Percentiles rank a stretch among this genome's conserved stretches.
Evolutionary conservation across 2,888 invertebrate species (phyloP).

Genomic region (Drosophila seclusa): DNA sequence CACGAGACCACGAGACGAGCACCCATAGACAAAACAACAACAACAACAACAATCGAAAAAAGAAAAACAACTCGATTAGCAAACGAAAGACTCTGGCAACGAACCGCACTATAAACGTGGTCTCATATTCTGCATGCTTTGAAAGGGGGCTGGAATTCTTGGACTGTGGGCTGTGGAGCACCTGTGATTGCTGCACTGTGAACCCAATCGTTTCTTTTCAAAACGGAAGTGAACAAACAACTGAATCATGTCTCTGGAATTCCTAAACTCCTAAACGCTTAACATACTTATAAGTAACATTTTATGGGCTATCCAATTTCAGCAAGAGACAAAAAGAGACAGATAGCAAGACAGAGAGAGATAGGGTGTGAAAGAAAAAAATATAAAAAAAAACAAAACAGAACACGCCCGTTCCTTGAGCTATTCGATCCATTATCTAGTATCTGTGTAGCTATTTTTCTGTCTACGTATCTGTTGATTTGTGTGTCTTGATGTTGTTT

Average conservation of each 20-base stretch:
- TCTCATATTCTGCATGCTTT: slow-evolving; percentile 14
- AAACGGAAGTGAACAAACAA: slow-evolving; percentile 68
- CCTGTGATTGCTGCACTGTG: slow-evolving; percentile 47
- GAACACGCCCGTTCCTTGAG: slow-evolving; percentile 49
- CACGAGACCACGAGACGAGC: slow-evolving; percentile 59
- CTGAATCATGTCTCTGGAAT: slow-evolving; percentile 69
- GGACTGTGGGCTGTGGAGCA: not conserved
- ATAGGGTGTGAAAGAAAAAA: slow-evolving; percentile 17
- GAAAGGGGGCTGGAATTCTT: not conserved
- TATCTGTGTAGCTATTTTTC: slow-evolving; percentile 15
- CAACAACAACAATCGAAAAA: slow-evolving; percentile 17
- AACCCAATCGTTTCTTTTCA: slow-evolving; percentile 28
- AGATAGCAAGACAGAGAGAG: slow-evolving; percentile 11
- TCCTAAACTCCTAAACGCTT: slow-evolving; percentile 38
- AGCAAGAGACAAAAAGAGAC: slow-evolving; percentile 21
- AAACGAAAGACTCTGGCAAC: slow-evolving; percentile 78
- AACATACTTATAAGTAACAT: slow-evolving; percentile 56
- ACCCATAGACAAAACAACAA: slow-evolving; percentile 13
- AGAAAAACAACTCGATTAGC: slow-evolving; percentile 10
- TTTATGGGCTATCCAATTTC: slow-evolving; percentile 76
- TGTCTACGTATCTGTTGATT: slow-evolving; percentile 26
- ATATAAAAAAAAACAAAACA: slow-evolving; percentile 33
- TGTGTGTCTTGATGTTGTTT: slow-evolving; percentile 48
- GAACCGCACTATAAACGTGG: slow-evolving; percentile 47
- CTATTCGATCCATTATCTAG: slow-evolving; percentile 34